These are phyloP conservation scores for Acyrthosiphon pisum DNA, from an alignment of 1,140 invertebrate species.

Conservation along the genomic window DNA sequence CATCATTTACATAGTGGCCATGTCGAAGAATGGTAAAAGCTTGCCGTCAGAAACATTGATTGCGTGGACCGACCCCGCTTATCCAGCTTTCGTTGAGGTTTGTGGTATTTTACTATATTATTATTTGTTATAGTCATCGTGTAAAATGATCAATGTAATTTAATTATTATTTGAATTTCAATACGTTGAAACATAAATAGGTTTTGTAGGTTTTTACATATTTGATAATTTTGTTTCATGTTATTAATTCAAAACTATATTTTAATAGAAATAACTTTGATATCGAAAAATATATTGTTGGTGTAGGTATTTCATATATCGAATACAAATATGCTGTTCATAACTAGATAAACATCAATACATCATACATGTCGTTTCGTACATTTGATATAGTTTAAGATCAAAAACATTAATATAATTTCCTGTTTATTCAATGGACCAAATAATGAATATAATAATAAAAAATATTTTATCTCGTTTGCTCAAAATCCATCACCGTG, in stretches of 20 bases:
- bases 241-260: neutral
- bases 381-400: neutral
- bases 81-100: constrained; percentile 84
- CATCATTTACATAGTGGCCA: constrained; percentile 75
- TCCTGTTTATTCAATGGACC: neutral
- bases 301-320: neutral
- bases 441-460: neutral
- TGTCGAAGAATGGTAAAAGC: constrained; percentile 73
- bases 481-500: neutral
- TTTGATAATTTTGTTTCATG: neutral
- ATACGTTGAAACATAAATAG: neutral
- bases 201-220: neutral
- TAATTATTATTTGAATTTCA: neutral
- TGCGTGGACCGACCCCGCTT: constrained; percentile 85
- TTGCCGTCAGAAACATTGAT: constrained; percentile 79
- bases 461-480: no score
- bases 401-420: neutral
- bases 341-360: no score
- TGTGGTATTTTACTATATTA: neutral
- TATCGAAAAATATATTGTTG: neutral
- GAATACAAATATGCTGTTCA: no score
- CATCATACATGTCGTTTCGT: neutral
- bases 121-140: no score
- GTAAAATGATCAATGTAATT: neutral
- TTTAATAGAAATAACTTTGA: neutral